Evolutionary conservation across 2,888 invertebrate genomes (phyloP).

Genomic region (Ectobius pallidus): DNA sequence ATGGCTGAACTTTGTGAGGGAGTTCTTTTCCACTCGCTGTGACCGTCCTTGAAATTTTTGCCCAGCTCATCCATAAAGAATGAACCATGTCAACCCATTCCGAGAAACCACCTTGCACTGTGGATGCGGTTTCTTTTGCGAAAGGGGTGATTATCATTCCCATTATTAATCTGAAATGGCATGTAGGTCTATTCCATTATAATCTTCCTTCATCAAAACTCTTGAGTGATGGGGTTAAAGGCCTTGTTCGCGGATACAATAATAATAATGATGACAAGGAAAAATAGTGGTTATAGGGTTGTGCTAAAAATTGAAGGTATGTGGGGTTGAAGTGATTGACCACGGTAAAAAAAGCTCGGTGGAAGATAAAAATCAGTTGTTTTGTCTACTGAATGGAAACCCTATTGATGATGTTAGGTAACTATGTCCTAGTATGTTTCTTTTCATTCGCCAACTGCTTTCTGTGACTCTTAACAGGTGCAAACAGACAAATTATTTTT

Average conservation of each 20-base stretch:
- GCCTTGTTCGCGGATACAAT: slow-evolving; percentile 24
- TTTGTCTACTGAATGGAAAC: too few relatives aligned
- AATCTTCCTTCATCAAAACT: not conserved
- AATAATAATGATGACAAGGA: slow-evolving; percentile 31
- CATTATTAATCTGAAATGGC: slow-evolving; percentile 25
- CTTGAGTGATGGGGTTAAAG: slow-evolving; percentile 35
- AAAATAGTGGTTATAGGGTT: slow-evolving; percentile 12
- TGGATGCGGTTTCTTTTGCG: slow-evolving; percentile 5
- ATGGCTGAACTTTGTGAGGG: not conserved
- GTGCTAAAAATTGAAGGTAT: slow-evolving; percentile 27
- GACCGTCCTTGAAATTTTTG: slow-evolving; percentile 23
- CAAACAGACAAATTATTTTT: too few relatives aligned
- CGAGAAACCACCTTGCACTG: not conserved
- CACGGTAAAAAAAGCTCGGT: not conserved
- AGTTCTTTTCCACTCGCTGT: slow-evolving; percentile 17
- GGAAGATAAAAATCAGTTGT: too few relatives aligned
- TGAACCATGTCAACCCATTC: not conserved
- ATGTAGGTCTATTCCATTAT: slow-evolving; percentile 18
- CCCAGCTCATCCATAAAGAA: slow-evolving; percentile 21
- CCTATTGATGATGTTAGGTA: too few relatives aligned
- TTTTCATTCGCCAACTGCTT: too few relatives aligned
- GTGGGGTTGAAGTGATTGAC: slow-evolving; percentile 24
- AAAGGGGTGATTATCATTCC: slow-evolving; percentile 32
- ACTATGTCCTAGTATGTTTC: too few relatives aligned
- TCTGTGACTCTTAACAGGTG: too few relatives aligned